These are phyloP conservation scores for Calephelis perditalis DNA, from an alignment of 2,888 invertebrate genomes.

Conservation along the genomic window DNA sequence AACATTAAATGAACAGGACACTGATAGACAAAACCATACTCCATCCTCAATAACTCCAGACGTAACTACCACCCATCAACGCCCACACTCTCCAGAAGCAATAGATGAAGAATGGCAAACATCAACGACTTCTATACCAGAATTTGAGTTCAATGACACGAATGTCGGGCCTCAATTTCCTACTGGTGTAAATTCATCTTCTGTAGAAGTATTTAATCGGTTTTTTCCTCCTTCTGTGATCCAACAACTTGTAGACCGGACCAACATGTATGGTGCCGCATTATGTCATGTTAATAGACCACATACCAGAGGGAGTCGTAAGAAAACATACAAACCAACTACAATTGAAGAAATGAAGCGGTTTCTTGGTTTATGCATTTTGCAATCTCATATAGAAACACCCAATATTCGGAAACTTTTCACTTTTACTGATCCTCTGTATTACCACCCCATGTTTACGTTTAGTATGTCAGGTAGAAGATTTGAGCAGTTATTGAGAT, in stretches of 20 bases:
- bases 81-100: neutral
- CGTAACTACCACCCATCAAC: neutral
- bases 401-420: constrained; percentile 23
- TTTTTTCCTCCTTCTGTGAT: constrained; percentile 1
- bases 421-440: neutral
- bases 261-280: constrained; percentile 15
- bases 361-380: constrained; percentile 24
- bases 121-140: no score
- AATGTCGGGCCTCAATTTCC: no score
- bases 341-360: constrained; percentile 18
- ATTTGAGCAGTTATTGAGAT: constrained; percentile 28
- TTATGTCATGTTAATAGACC: constrained; percentile 16
- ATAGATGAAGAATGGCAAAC: no score
- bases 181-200: no score
- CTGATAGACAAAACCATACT: neutral
- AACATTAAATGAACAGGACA: neutral
- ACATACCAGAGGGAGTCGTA: constrained; percentile 19
- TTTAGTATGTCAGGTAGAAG: constrained; percentile 23
- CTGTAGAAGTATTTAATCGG: no score
- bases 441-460: constrained; percentile 4
- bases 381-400: constrained; percentile 20
- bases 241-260: constrained; percentile 2
- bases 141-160: no score
- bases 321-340: constrained; percentile 14
- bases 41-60: constrained; percentile 1